Percentiles rank a stretch among this genome's conserved stretches.
Evolutionary conservation across 2,797 vertebrate species (phyloP).

Genomic region (Neosilurus mollespiculum): DNA sequence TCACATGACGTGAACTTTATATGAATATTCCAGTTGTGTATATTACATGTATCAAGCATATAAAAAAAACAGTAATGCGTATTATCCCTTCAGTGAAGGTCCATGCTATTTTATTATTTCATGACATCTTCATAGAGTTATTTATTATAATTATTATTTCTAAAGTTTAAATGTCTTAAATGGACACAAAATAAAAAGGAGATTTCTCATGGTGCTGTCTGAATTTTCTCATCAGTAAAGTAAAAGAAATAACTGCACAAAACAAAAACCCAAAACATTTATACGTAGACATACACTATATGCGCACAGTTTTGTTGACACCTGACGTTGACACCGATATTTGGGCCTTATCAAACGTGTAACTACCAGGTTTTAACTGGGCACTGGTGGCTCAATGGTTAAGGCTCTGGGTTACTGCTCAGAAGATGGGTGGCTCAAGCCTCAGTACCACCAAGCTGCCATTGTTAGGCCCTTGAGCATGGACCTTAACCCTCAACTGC

Average conservation of each 20-base stretch:
- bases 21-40: conserved; percentile 74
- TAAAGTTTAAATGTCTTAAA: conserved; percentile 68
- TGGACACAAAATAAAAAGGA: conserved; percentile 59
- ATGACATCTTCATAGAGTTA: conserved; percentile 73
- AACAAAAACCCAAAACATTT: background rate
- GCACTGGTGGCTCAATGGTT: too few species aligned
- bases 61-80: conserved; percentile 55
- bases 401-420: too few species aligned
- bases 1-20: background rate
- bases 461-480: too few species aligned
- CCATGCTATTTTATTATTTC: conserved; percentile 67
- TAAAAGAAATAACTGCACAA: background rate
- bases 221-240: conserved; percentile 38
- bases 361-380: background rate
- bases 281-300: background rate
- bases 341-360: background rate
- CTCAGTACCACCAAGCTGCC: too few species aligned
- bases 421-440: too few species aligned
- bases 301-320: background rate
- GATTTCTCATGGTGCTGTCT: conserved; percentile 72
- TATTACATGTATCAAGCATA: conserved; percentile 67
- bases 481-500: too few species aligned
- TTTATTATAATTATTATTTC: conserved; percentile 71
- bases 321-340: too few species aligned
- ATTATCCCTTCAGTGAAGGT: conserved; percentile 81